phyloP scores from a whole-genome alignment of 1,140 invertebrate genomes.

The Helicoverpa zea region DNA sequence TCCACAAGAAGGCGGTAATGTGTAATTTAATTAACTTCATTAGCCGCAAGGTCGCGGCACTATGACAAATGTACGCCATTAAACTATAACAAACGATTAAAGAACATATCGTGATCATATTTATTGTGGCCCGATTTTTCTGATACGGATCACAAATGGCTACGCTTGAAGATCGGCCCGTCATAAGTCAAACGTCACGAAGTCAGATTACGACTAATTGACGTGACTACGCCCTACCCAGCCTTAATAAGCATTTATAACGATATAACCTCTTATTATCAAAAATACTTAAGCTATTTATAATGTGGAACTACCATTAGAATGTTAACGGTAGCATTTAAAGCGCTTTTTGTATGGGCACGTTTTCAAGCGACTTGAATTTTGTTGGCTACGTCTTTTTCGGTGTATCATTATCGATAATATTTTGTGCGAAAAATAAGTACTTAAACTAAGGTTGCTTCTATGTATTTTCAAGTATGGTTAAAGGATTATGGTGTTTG shows the following conservation, averaged over 20 bases:
- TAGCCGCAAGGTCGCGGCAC: constrained; percentile 25
- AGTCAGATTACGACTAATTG: constrained; percentile 76
- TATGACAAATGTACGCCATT: constrained; percentile 50
- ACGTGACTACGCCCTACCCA: constrained; percentile 73
- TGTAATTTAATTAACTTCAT: constrained; percentile 20
- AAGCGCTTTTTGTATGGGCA: constrained; percentile 35
- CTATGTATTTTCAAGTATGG: not conserved
- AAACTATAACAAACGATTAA: constrained; percentile 56
- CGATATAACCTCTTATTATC: constrained; percentile 77
- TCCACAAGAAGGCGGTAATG: not conserved
- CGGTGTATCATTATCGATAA: not conserved
- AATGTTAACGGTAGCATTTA: constrained; percentile 42
- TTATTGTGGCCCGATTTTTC: constrained; percentile 70
- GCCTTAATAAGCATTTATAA: constrained; percentile 80
- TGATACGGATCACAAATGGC: constrained; percentile 72
- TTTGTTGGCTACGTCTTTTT: constrained; percentile 3
- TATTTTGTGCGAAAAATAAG: not conserved
- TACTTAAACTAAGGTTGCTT: not conserved
- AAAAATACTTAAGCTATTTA: constrained; percentile 83
- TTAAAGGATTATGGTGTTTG: not conserved
- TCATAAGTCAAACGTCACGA: constrained; percentile 84
- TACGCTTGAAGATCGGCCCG: constrained; percentile 77
- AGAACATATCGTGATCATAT: constrained; percentile 70
- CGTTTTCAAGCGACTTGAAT: constrained; percentile 8
- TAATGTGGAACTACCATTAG: constrained; percentile 44